A percentile compares a stretch with the other conserved stretches of the same genome.
Evolutionary conservation across 2,113 vertebrate genomes (phyloP).

Genomic region (Takifugu flavidus): DNA sequence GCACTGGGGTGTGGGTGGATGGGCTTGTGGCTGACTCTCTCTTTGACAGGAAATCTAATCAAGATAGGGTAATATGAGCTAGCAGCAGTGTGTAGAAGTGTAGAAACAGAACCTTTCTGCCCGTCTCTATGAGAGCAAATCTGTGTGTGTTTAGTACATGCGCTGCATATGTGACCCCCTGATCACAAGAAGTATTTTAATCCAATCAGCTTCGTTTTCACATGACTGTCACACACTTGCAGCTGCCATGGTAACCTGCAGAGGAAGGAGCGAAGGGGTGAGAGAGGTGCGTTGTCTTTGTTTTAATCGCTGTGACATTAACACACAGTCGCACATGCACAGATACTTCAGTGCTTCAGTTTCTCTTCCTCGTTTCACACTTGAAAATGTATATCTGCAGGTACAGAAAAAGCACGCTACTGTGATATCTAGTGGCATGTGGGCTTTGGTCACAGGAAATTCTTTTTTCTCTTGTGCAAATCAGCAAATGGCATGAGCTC

Average conservation of each 20-base stretch:
- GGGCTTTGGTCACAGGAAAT: neutral
- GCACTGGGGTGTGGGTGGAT: slow-evolving; percentile 24
- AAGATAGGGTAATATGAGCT: slow-evolving; percentile 32
- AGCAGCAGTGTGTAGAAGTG: slow-evolving; percentile 5
- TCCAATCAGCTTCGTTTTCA: slow-evolving; percentile 80
- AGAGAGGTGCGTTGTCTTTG: slow-evolving; percentile 29
- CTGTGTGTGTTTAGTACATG: slow-evolving; percentile 57
- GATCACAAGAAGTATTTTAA: slow-evolving; percentile 82
- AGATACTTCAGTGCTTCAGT: slow-evolving; percentile 1
- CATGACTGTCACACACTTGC: slow-evolving; percentile 79
- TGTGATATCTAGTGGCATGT: neutral
- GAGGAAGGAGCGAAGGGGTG: slow-evolving; percentile 40
- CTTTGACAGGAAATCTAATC: slow-evolving; percentile 53
- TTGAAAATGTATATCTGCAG: neutral
- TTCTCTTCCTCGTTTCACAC: slow-evolving; percentile 13
- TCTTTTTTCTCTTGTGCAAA: neutral
- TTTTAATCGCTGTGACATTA: slow-evolving; percentile 41
- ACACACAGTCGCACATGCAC: slow-evolving; percentile 11
- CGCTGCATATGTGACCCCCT: slow-evolving; percentile 63
- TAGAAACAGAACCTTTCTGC: slow-evolving; percentile 4
- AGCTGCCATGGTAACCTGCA: slow-evolving; percentile 71
- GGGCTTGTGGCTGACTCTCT: slow-evolving; percentile 22
- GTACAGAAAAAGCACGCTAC: neutral
- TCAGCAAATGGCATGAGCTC: neutral
- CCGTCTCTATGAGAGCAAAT: neutral